Evolutionary conservation across 2,888 invertebrate species (phyloP), one percentile per base, ranked within the genome.

Genomic region (Pyrrhosoma nymphula): DNA sequence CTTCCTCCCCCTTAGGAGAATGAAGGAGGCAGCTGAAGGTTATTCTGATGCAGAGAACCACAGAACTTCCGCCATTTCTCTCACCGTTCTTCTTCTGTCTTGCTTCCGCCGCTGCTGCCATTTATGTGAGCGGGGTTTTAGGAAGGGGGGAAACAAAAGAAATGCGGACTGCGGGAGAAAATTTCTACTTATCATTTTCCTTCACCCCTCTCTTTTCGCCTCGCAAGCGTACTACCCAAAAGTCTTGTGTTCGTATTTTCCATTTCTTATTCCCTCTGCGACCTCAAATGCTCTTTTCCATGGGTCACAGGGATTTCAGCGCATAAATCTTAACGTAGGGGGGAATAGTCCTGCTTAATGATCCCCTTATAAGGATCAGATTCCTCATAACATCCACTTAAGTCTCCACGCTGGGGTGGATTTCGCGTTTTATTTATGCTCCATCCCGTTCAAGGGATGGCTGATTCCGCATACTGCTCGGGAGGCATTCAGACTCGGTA

Each of bases 351-450:
- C 82, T 82, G 82, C 82, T 82, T 82, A 82, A 82, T 82, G 82
- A 82, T 82, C 82, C 82, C 69, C 82, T 35, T 82, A 82, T 82
- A 82, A 35, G 82, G 82, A 82, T 82, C 82, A 82, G 82, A 82
- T 35, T 82, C 82, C 82, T 82, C 82, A 82, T 82, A 82, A 82
- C 82, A 82, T 82, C 82, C 82, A 82, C 82, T 35, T 82, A 82
- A 82, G 82, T 82, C 82, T 82, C 82, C 26, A 30, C 82, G 82
- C 35, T 26, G 82, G 82, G 82, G 30, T 82, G 82, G 35, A 82
- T 82, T 82, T 47, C 82, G 2, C 35, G 35, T 82, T 82, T 82
- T 82, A 82, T 82, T 82, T 82, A 82, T 35, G 35, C 35, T n/a
- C 82, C 18, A 12, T 82, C 2, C 82, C 30, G 30, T 35, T 82